Conservation (phyloP, 2,888 invertebrate genomes). For the Drymonia ruficornis region DNA sequence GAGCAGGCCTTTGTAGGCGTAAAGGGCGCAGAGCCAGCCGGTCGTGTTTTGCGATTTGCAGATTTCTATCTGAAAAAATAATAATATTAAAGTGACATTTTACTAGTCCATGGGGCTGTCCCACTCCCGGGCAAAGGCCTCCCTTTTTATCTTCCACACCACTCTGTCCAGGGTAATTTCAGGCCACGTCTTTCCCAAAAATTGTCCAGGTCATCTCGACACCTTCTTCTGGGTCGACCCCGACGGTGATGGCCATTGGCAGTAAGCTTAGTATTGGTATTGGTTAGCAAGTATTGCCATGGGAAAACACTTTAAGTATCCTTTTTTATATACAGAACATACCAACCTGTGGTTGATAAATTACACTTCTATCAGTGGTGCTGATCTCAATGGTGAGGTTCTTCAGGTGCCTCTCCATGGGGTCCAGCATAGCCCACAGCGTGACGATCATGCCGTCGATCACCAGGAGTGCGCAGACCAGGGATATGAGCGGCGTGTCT, state of each 20-base stretch:
- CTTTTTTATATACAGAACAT: no score
- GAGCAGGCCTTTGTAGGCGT: constrained; percentile 95
- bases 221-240: no score
- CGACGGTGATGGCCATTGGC: no score
- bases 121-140: no score
- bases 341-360: constrained; percentile 91
- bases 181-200: no score
- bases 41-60: constrained; percentile 95
- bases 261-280: no score
- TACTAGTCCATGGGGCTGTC: no score
- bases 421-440: constrained; percentile 94
- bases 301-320: no score
- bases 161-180: no score
- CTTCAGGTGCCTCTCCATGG: constrained; percentile 93
- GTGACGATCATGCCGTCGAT: constrained; percentile 93
- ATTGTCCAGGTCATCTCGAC: no score
- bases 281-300: no score
- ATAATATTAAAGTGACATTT: neutral
- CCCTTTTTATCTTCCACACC: no score
- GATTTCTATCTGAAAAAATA: constrained; percentile 90
- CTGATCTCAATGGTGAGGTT: constrained; percentile 93
- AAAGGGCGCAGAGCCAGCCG: constrained; percentile 95
- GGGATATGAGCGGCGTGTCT: constrained; percentile 94
- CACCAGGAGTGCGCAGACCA: constrained; percentile 92
- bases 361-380: constrained; percentile 90